Evolutionary conservation across 2,888 invertebrate genomes (phyloP).

Genomic region (Parnassius orleans): DNA sequence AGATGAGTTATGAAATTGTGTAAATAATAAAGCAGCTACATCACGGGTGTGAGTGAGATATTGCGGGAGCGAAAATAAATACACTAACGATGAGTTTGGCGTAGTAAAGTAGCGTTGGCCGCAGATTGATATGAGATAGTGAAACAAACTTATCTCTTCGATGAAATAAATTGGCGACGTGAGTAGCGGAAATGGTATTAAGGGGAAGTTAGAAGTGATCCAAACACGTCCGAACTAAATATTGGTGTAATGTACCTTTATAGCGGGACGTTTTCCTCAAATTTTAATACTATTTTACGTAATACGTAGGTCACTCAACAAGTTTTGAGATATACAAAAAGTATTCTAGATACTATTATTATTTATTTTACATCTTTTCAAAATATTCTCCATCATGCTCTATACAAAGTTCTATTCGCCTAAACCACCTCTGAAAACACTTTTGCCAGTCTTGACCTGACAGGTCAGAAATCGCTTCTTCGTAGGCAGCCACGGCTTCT

Average conservation of each 20-base stretch:
- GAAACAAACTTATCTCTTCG: conserved; percentile 37
- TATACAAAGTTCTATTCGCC: too few relatives aligned
- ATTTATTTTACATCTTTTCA: too few relatives aligned
- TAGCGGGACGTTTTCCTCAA: not conserved
- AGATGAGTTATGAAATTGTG: not conserved
- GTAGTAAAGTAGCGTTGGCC: conserved; percentile 34
- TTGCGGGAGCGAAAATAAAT: conserved; percentile 47
- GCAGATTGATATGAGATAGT: conserved; percentile 33
- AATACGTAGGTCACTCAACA: too few relatives aligned
- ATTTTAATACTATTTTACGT: too few relatives aligned
- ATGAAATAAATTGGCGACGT: conserved; percentile 27
- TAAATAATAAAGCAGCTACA: conserved; percentile 1
- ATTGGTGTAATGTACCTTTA: not conserved
- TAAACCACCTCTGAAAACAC: too few relatives aligned
- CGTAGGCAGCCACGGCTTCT: too few relatives aligned
- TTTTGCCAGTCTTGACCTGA: too few relatives aligned
- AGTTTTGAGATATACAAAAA: too few relatives aligned
- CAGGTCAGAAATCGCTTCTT: too few relatives aligned
- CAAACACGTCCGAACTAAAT: conserved; percentile 6
- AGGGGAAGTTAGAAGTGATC: conserved; percentile 27
- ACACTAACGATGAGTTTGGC: conserved; percentile 30
- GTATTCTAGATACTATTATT: too few relatives aligned
- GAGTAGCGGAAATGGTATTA: conserved; percentile 25
- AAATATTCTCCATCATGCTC: too few relatives aligned
- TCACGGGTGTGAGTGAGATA: conserved; percentile 7